Percentiles rank a stretch among this genome's conserved stretches.
phyloP scores from a whole-genome alignment of 2,888 invertebrate genomes.

The Leptopilina drosophilae region DNA sequence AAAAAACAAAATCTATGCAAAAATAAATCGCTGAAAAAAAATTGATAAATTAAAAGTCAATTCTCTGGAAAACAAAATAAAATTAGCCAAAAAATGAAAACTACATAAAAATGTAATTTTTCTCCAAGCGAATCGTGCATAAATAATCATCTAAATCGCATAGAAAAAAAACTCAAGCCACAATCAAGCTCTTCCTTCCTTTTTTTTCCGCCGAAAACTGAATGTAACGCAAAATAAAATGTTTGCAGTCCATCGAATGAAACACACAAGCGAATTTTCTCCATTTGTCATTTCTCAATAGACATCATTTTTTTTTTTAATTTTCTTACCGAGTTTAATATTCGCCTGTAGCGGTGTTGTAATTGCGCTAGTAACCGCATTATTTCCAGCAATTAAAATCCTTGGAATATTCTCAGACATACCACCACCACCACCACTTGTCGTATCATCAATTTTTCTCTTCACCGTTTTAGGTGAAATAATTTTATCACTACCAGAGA shows the following conservation, averaged over 20 bases:
- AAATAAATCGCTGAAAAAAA: too few species aligned
- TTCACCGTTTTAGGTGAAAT: constrained; percentile 71
- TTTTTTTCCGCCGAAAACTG: background rate
- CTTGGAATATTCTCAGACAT: constrained; percentile 57
- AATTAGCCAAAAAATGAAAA: constrained; percentile 14
- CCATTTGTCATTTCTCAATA: too few species aligned
- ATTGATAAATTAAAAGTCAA: too few species aligned
- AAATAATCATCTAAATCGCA: background rate
- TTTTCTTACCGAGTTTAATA: constrained; percentile 69
- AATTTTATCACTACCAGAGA: constrained; percentile 64
- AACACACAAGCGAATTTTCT: constrained; percentile 32
- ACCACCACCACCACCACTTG: constrained; percentile 48
- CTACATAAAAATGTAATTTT: background rate
- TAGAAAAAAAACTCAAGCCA: constrained; percentile 22
- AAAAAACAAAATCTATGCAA: too few species aligned
- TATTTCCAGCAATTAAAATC: constrained; percentile 60
- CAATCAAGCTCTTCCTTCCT: constrained; percentile 20
- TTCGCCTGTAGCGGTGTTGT: constrained; percentile 64
- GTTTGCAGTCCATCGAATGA: constrained; percentile 31
- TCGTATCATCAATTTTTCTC: constrained; percentile 69
- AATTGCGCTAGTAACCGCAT: constrained; percentile 60
- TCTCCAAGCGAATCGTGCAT: constrained; percentile 37
- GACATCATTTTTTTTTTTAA: background rate
- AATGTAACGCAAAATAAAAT: constrained; percentile 40
- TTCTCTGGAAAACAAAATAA: background rate